Evolutionary conservation across 2,797 vertebrate genomes (phyloP).

Genomic region (Centropyge bicolor): DNA sequence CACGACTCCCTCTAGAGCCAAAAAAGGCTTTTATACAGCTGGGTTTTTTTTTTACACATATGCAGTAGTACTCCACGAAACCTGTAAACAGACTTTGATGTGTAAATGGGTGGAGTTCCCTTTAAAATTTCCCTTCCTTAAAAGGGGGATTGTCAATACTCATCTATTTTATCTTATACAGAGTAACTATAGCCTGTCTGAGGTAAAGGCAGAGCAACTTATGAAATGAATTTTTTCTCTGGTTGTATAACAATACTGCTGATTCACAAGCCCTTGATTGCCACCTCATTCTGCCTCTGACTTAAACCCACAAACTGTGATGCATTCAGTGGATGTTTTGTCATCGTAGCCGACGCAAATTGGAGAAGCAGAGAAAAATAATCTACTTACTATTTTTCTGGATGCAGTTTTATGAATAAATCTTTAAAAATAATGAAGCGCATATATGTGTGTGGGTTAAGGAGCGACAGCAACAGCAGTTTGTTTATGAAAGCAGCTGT

Average conservation of each 20-base stretch:
- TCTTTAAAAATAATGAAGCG: constrained; percentile 21
- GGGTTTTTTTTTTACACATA: no score
- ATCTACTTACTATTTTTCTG: constrained; percentile 8
- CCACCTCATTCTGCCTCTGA: constrained; percentile 55
- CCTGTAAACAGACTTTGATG: background rate
- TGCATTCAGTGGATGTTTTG: constrained; percentile 28
- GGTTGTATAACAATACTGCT: constrained; percentile 56
- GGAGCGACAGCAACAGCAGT: constrained; percentile 8
- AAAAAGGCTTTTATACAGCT: no score
- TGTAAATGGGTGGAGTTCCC: background rate
- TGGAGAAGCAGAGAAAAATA: constrained; percentile 12
- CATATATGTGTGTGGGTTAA: constrained; percentile 15
- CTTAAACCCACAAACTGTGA: constrained; percentile 53
- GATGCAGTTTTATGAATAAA: constrained; percentile 21
- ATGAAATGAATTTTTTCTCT: constrained; percentile 25
- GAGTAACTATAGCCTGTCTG: background rate
- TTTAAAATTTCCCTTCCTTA: background rate
- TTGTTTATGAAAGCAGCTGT: constrained; percentile 39
- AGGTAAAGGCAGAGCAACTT: constrained; percentile 10
- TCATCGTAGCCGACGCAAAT: constrained; percentile 18
- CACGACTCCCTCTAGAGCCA: background rate
- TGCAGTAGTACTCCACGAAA: no score
- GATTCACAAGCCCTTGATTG: constrained; percentile 54
- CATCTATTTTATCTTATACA: background rate
- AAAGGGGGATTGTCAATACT: background rate